These are phyloP conservation scores for Anas flavirostris DNA, from an alignment of 2,797 vertebrate species.

Conservation along the genomic window DNA sequence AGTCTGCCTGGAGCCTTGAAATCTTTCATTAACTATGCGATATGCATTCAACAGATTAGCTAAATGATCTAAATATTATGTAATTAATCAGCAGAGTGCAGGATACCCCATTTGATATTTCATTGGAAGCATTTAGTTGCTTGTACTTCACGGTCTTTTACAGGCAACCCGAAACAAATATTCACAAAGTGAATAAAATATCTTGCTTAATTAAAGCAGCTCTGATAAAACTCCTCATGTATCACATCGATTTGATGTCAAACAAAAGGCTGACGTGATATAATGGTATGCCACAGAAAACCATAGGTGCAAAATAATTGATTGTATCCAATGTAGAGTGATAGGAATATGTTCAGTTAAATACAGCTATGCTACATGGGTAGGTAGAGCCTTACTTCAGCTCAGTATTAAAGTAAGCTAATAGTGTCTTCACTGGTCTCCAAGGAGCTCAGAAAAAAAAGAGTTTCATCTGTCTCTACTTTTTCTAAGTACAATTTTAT, in stretches of 20 bases:
- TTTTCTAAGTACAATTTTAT: background rate
- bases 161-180: background rate
- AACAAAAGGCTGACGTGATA: background rate
- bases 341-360: background rate
- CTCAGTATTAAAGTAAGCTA: slow-evolving; percentile 40
- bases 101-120: background rate
- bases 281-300: background rate
- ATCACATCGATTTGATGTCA: slow-evolving; percentile 18
- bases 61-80: slow-evolving; percentile 31
- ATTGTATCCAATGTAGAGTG: background rate
- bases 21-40: slow-evolving; percentile 16
- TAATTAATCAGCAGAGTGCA: slow-evolving; percentile 30
- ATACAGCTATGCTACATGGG: background rate
- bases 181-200: background rate
- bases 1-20: slow-evolving; percentile 9
- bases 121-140: background rate
- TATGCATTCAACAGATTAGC: slow-evolving; percentile 18
- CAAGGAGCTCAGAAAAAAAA: slow-evolving; percentile 25
- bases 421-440: slow-evolving; percentile 37
- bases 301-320: background rate
- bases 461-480: slow-evolving; percentile 12
- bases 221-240: background rate
- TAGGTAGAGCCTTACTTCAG: slow-evolving; percentile 4
- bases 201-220: slow-evolving; percentile 13
- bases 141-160: background rate